Evolutionary conservation across 2,888 invertebrate genomes (phyloP).

Genomic region (Tanaodytes sp.): DNA sequence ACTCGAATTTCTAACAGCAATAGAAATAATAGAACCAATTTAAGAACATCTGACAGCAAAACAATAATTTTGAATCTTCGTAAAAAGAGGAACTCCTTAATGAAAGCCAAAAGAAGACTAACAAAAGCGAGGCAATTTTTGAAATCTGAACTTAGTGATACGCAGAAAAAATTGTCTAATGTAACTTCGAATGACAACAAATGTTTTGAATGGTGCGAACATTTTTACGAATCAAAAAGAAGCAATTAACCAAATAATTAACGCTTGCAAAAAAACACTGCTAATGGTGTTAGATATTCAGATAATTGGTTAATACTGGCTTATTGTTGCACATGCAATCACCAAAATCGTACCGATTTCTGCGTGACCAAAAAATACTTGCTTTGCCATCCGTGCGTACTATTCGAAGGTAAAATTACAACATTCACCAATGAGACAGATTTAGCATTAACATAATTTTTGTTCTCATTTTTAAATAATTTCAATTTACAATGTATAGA

Average conservation of each 20-base stretch:
- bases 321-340: conserved; percentile 14
- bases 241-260: neutral
- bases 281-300: neutral
- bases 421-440: too few relatives aligned
- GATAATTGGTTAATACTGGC: conserved; percentile 12
- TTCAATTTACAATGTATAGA: too few relatives aligned
- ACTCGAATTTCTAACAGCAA: too few relatives aligned
- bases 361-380: conserved; percentile 6
- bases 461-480: neutral
- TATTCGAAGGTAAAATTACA: conserved; percentile 1
- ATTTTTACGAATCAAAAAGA: conserved; percentile 9
- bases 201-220: too few relatives aligned
- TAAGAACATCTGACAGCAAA: too few relatives aligned
- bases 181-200: neutral
- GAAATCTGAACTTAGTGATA: neutral
- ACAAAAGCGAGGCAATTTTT: too few relatives aligned
- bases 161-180: neutral
- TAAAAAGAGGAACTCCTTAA: too few relatives aligned
- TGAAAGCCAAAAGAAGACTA: too few relatives aligned
- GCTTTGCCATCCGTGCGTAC: conserved; percentile 5
- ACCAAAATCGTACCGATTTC: conserved; percentile 11
- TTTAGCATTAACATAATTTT: too few relatives aligned
- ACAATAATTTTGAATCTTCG: too few relatives aligned
- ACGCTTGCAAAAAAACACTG: neutral
- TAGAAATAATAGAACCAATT: too few relatives aligned